A percentile compares a stretch with the other conserved stretches of the same genome.
These are phyloP conservation scores for Melozone crissalis DNA, from an alignment of 2,113 vertebrate species.

Conservation along the genomic window DNA sequence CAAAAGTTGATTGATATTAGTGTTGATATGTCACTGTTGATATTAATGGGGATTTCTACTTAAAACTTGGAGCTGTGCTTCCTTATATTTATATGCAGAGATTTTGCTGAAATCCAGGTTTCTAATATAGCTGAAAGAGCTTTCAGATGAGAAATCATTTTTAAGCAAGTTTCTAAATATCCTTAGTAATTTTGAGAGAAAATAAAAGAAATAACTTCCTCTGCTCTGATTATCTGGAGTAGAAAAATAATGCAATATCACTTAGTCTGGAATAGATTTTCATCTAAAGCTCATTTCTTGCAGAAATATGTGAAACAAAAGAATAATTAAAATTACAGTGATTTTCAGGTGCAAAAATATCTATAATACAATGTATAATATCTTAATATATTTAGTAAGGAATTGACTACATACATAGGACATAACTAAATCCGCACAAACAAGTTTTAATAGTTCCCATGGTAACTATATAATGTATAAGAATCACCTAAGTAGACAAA, in stretches of 20 bases:
- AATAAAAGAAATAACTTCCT: not conserved
- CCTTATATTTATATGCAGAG: not conserved
- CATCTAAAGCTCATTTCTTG: not conserved
- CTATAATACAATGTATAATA: not conserved
- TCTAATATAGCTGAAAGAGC: not conserved
- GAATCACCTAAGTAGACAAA: not conserved
- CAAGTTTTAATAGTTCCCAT: not conserved
- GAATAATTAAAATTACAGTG: not conserved
- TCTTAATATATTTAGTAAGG: not conserved
- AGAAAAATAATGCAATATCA: not conserved
- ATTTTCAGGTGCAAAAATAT: not conserved
- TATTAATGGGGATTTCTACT: not conserved
- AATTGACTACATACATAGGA: not conserved
- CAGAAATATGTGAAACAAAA: not conserved
- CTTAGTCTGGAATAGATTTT: not conserved
- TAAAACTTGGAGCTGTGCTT: not conserved
- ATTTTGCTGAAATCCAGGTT: not conserved
- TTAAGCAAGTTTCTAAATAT: not conserved
- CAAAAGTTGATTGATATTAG: not conserved
- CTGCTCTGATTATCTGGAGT: not conserved
- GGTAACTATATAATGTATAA: not conserved
- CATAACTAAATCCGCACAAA: not conserved
- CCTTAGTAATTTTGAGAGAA: not conserved
- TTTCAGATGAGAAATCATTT: not conserved
- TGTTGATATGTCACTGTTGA: not conserved